Percentiles rank a stretch among this genome's conserved stretches.
phyloP scores from a whole-genome alignment of 1,140 invertebrate genomes.

The Geopemphigus sp. region DNA sequence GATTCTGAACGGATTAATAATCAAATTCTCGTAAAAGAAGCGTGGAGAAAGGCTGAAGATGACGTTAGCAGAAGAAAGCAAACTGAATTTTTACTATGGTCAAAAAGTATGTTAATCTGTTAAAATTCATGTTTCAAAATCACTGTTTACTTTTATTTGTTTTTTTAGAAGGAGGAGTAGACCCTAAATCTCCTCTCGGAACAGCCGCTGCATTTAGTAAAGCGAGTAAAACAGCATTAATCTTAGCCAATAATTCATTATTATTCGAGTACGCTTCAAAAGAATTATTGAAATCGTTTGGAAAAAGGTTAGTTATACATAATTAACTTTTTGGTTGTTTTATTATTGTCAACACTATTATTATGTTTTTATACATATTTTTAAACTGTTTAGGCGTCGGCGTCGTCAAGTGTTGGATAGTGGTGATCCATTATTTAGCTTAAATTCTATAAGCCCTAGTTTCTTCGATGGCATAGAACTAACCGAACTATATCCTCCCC shows the following conservation, averaged over 20 bases:
- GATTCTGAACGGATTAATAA: conserved; percentile 7
- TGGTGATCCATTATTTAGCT: conserved; percentile 63
- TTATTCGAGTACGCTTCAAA: conserved; percentile 83
- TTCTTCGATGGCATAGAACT: conserved; percentile 69
- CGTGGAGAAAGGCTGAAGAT: conserved; percentile 71
- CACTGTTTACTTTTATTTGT: background rate
- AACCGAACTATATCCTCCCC: conserved; percentile 60
- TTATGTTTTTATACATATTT: background rate
- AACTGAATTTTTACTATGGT: conserved; percentile 75
- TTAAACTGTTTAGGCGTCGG: conserved; percentile 56
- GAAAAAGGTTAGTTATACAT: conserved; percentile 49
- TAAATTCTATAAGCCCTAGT: conserved; percentile 54
- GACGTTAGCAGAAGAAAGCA: conserved; percentile 70
- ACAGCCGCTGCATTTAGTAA: conserved; percentile 84
- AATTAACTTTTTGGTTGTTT: background rate
- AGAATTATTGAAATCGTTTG: conserved; percentile 71
- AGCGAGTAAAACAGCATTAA: conserved; percentile 76
- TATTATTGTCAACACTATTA: background rate
- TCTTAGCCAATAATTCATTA: conserved; percentile 81
- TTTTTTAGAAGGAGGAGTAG: conserved; percentile 68
- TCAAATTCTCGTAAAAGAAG: conserved; percentile 56
- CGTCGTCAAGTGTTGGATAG: conserved; percentile 72
- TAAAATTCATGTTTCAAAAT: conserved; percentile 10
- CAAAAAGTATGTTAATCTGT: conserved; percentile 58
- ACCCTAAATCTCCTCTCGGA: conserved; percentile 80